Evolutionary conservation across 2,113 vertebrate species (phyloP).

Genomic region (Xiphophorus couchianus): DNA sequence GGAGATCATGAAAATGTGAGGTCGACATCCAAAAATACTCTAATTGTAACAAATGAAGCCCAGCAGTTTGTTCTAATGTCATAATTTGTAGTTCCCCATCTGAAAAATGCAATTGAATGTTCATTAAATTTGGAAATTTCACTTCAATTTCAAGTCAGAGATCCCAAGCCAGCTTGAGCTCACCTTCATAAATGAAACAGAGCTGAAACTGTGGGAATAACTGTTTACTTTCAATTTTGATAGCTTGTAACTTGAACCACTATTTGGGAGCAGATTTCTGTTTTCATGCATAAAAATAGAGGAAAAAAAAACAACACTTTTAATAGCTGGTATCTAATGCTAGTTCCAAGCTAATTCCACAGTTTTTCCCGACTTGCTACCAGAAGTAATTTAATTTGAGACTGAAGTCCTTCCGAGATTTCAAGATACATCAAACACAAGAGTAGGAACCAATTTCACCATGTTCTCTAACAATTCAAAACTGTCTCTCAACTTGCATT

Average conservation of each 20-base stretch:
- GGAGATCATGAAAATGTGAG: background rate
- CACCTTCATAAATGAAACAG: background rate
- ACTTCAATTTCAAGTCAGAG: background rate
- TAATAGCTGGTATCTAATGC: background rate
- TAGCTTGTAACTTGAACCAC: background rate
- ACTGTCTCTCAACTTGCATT: conserved; percentile 33
- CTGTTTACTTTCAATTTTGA: background rate
- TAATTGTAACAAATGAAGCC: background rate
- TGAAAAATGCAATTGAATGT: background rate
- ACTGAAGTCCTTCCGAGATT: background rate
- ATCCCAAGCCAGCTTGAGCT: background rate
- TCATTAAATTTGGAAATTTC: background rate
- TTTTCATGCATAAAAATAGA: background rate
- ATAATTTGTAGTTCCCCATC: background rate
- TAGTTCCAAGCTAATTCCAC: background rate
- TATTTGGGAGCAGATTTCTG: background rate
- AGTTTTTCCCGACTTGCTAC: background rate
- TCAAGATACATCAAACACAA: background rate
- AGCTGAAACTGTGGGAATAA: background rate
- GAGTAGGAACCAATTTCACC: conserved; percentile 17
- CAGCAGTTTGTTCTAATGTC: background rate
- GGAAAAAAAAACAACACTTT: background rate
- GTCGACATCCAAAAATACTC: background rate
- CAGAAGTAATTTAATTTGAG: background rate
- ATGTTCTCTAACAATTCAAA: conserved; percentile 18